Base-by-base conservation (phyloP, 2,797 vertebrate genomes). In the Hirundo rustica region DNA sequence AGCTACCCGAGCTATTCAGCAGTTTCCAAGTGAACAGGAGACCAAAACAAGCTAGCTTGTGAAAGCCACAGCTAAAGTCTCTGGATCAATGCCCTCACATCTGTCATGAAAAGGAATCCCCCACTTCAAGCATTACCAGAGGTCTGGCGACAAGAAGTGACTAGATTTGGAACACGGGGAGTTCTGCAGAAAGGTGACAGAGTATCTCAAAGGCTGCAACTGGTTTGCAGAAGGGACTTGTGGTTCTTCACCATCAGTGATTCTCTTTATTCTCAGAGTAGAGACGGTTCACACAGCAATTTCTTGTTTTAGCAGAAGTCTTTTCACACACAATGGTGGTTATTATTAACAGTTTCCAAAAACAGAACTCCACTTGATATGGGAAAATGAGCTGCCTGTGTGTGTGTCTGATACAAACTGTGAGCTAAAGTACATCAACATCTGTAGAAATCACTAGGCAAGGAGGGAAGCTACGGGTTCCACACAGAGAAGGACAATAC, bases 361-460 rank as follows among this genome's bases (percentile, higher is more conserved):
- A 84, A 67, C 73, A 96, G 87, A 92, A 82, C 66, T 36, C 79
- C 74, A 73, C 64, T 95, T 93, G 45, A 79, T 58, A 57, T 1
- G 21, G 42, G 61, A 76, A 94, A 96, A 96, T 40, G 64, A 92
- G 83, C 67, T 90, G 76, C 74, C 86, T 92, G 92, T 89, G 48
- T 22, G 45, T 29, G 25, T 48, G 21, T 54, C 40, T 84, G 61
- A 79, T 30, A 61, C 9, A 54, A 79, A 76, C 30, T 25, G 61
- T 0, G 6, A 50, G 53, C 45, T 81, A 17, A 73, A 95, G 79
- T 64, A 42, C 64, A 61, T 95, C 65, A 92, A 76, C 67, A 90
- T 88, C 88, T 92, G 85, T 50, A 84, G 45, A 60, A 91, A 83
- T 11, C n/a, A 78, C 38, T 23, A 66, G 81, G 62, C 91, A 94